Evolutionary conservation across 2,113 vertebrate species (phyloP).

Genomic region (Cyrtonyx montezumae): DNA sequence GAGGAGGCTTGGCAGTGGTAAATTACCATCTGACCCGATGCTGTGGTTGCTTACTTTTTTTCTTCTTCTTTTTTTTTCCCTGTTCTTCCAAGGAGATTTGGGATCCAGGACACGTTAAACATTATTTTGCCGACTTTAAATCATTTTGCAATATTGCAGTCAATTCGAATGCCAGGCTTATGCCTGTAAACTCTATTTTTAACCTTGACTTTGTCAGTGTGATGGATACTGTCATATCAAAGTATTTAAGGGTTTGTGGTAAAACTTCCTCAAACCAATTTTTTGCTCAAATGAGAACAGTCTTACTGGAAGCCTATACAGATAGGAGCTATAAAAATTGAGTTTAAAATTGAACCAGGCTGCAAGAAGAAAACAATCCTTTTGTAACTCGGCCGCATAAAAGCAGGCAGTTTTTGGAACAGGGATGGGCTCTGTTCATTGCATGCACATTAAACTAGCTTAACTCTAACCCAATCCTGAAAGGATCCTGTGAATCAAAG

Average conservation of each 20-base stretch:
- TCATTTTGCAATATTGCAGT: constrained; percentile 59
- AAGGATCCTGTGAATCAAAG: neutral
- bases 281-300: constrained; percentile 66
- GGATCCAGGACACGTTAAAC: constrained; percentile 31
- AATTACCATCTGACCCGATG: constrained; percentile 37
- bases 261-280: constrained; percentile 67
- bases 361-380: constrained; percentile 53
- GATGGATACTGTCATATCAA: constrained; percentile 67
- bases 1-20: constrained; percentile 30
- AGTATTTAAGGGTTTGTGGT: constrained; percentile 71
- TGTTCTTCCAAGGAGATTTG: constrained; percentile 40
- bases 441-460: neutral
- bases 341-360: constrained; percentile 61
- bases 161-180: constrained; percentile 44
- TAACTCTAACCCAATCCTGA: neutral
- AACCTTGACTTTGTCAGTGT: constrained; percentile 60
- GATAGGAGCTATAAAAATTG: constrained; percentile 64
- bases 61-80: neutral
- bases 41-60: constrained; percentile 16
- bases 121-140: constrained; percentile 67
- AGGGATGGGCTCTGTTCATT: neutral
- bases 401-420: constrained; percentile 42
- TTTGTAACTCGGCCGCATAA: constrained; percentile 22
- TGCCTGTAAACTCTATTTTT: constrained; percentile 73
- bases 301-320: constrained; percentile 68